phyloP scores from a whole-genome alignment of 1,140 invertebrate genomes.

The Scaptodrosophila lebanonensis region DNA sequence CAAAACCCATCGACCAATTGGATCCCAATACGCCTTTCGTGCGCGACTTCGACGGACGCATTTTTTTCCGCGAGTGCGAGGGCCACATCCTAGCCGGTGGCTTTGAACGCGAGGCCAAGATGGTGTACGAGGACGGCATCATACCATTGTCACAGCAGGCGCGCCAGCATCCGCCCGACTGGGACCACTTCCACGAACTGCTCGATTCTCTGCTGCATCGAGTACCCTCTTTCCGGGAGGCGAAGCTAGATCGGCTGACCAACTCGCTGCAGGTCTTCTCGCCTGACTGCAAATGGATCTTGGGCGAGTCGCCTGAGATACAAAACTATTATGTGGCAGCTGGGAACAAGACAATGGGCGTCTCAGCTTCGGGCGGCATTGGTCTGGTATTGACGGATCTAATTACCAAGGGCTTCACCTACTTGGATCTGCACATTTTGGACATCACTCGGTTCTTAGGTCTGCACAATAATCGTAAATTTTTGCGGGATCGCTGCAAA shows the following conservation, averaged over 20 bases:
- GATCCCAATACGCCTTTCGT: conserved; percentile 89
- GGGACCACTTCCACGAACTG: conserved; percentile 96
- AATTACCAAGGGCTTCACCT: conserved; percentile 89
- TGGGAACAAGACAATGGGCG: conserved; percentile 96
- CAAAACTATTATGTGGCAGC: conserved; percentile 96
- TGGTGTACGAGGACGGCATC: conserved; percentile 89
- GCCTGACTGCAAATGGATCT: conserved; percentile 93
- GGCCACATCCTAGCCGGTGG: conserved; percentile 88
- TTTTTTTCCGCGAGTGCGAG: conserved; percentile 90
- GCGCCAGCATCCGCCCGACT: conserved; percentile 87
- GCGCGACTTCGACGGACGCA: conserved; percentile 91
- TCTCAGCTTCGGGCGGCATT: conserved; percentile 95
- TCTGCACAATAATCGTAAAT: conserved; percentile 96
- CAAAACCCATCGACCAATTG: conserved; percentile 85
- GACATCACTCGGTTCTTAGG: conserved; percentile 96
- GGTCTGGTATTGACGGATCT: conserved; percentile 93
- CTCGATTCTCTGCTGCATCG: conserved; percentile 90
- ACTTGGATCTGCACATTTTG: conserved; percentile 92
- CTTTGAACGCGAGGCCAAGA: conserved; percentile 92
- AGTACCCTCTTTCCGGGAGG: conserved; percentile 86
- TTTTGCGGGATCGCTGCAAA: conserved; percentile 92
- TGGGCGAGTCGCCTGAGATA: conserved; percentile 96
- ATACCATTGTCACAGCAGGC: conserved; percentile 80
- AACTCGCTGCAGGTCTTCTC: conserved; percentile 96
- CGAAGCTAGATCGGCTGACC: conserved; percentile 86